These are phyloP conservation scores for Acanthochromis polyacanthus DNA, from an alignment of 2,113 vertebrate species.

Conservation along the genomic window DNA sequence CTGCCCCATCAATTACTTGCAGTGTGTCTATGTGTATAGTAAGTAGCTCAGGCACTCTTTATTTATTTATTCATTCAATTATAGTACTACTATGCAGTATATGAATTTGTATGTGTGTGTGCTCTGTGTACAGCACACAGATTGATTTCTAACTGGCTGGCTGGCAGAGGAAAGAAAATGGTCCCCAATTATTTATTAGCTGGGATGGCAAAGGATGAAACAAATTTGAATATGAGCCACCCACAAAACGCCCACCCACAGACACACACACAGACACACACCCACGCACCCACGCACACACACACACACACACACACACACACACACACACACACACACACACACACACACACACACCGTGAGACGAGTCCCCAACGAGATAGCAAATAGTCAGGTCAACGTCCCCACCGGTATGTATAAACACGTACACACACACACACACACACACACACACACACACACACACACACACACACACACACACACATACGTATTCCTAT, in stretches of 20 bases:
- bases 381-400: too few species aligned
- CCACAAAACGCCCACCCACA: background rate
- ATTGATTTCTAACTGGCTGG: slow-evolving; percentile 51
- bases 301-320: too few species aligned
- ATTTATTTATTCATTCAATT: slow-evolving; percentile 41
- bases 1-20: slow-evolving; percentile 34
- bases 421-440: background rate
- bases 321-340: too few species aligned
- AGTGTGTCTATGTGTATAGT: slow-evolving; percentile 2
- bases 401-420: too few species aligned
- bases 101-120: slow-evolving; percentile 14
- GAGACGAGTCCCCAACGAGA: too few species aligned
- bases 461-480: background rate
- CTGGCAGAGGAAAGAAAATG: slow-evolving; percentile 41
- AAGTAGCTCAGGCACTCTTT: slow-evolving; percentile 23
- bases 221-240: slow-evolving; percentile 41
- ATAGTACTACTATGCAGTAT: slow-evolving; percentile 1
- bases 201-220: slow-evolving; percentile 45
- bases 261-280: background rate
- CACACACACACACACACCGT: too few species aligned
- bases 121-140: slow-evolving; percentile 31
- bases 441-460: background rate
- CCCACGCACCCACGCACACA: background rate
- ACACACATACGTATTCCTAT: background rate
- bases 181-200: slow-evolving; percentile 56